Conservation (phyloP, 2,888 invertebrate genomes). For the Agonum fuliginosum region DNA sequence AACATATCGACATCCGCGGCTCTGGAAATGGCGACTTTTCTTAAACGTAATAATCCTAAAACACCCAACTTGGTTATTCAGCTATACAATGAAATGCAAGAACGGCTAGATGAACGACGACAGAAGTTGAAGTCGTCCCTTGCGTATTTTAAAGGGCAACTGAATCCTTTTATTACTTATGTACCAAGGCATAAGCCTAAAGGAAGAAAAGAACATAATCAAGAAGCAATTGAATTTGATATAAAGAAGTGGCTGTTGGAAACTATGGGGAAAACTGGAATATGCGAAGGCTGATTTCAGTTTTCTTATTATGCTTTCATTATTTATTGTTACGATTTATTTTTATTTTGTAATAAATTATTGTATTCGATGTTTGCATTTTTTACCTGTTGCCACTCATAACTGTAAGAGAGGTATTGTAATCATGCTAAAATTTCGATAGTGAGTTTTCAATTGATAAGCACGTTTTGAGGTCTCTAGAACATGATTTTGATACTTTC, state of each 20-base stretch:
- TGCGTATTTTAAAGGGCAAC: constrained; percentile 39
- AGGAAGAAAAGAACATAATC: not conserved
- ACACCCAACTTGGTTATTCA: constrained; percentile 67
- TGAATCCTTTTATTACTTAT: constrained; percentile 41
- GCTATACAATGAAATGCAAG: constrained; percentile 71
- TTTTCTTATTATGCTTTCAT: not conserved
- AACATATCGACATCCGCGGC: constrained; percentile 74
- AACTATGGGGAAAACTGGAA: not conserved
- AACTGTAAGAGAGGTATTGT: no score
- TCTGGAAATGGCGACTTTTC: constrained; percentile 75
- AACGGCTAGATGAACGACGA: constrained; percentile 70
- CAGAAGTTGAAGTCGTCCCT: constrained; percentile 69
- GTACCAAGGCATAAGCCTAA: not conserved
- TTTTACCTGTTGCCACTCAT: no score
- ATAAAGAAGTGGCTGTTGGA: not conserved
- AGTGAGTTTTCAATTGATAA: no score
- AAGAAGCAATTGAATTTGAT: constrained; percentile 8
- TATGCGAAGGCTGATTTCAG: not conserved
- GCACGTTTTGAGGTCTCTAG: no score
- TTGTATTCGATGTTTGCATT: no score
- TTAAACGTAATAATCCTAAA: constrained; percentile 75
- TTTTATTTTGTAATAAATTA: no score
- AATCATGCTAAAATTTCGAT: no score
- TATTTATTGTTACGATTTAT: no score
- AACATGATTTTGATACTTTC: no score